Evolutionary conservation across 1,140 invertebrate genomes (phyloP).

Genomic region (Neocloeon triangulifer): DNA sequence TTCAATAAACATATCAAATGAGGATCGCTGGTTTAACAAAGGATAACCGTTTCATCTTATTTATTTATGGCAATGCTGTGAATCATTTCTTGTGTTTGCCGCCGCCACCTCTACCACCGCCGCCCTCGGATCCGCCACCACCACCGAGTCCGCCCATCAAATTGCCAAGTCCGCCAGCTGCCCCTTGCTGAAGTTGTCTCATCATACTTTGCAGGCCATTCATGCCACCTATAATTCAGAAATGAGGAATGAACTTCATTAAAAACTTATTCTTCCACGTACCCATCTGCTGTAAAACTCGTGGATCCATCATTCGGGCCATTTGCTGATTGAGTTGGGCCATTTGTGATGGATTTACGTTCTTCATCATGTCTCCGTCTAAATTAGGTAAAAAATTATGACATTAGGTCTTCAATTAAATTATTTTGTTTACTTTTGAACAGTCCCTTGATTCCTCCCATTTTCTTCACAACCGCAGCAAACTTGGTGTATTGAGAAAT

Average conservation of each 20-base stretch:
- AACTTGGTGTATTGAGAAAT: conserved; percentile 98
- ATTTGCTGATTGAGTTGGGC: conserved; percentile 98
- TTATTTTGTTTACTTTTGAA: conserved; percentile 45
- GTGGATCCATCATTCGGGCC: conserved; percentile 99
- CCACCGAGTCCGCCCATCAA: conserved; percentile 49
- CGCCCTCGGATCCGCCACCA: too few species aligned
- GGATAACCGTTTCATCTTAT: too few species aligned
- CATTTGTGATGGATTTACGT: conserved; percentile 97
- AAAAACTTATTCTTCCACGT: conserved; percentile 10
- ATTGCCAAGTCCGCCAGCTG: conserved; percentile 44
- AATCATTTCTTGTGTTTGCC: too few species aligned
- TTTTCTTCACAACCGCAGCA: conserved; percentile 98
- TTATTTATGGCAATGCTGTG: too few species aligned
- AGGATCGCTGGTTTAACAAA: too few species aligned
- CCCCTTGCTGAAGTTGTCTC: conserved; percentile 85
- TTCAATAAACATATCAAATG: too few species aligned
- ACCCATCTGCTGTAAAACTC: conserved; percentile 88
- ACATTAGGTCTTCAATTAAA: too few species aligned
- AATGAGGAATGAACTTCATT: neutral
- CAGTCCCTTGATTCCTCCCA: conserved; percentile 98
- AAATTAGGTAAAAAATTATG: conserved; percentile 5
- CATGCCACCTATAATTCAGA: conserved; percentile 61
- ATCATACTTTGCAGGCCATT: conserved; percentile 94
- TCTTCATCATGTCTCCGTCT: conserved; percentile 94
- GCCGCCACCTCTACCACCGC: too few species aligned